Percentiles rank a stretch among this genome's conserved stretches.
These are phyloP conservation scores for Perccottus glenii DNA, from an alignment of 2,113 vertebrate genomes.

Conservation along the genomic window DNA sequence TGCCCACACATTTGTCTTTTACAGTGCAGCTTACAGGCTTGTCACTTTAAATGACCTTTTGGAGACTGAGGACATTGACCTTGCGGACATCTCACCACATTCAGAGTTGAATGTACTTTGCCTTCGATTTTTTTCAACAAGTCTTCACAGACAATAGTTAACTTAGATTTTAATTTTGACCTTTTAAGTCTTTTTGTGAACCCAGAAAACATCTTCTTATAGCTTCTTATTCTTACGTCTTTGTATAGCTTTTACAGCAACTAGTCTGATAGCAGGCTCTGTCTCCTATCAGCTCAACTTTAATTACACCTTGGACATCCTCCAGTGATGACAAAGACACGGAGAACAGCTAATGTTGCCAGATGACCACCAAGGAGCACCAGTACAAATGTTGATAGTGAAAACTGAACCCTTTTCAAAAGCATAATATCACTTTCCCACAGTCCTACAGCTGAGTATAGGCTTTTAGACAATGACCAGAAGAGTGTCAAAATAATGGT, in stretches of 20 bases:
- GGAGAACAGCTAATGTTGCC: constrained; percentile 22
- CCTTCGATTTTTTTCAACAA: no score
- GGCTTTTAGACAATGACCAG: constrained; percentile 16
- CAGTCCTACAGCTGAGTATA: constrained; percentile 19
- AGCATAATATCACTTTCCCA: constrained; percentile 47
- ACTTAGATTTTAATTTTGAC: no score
- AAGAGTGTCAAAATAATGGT: constrained; percentile 48
- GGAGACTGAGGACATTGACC: no score
- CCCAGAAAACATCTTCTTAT: not conserved
- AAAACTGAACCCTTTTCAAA: constrained; percentile 37
- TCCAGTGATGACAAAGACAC: constrained; percentile 8
- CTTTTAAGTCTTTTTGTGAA: not conserved
- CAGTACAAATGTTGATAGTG: constrained; percentile 19
- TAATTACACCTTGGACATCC: constrained; percentile 22
- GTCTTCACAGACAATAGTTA: no score
- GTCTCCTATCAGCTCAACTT: constrained; percentile 2
- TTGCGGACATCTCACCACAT: no score
- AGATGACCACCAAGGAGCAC: constrained; percentile 10
- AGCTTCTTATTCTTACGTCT: not conserved
- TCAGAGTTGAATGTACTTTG: no score
- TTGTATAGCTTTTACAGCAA: not conserved
- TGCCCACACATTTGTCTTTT: no score
- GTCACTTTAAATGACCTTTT: no score
- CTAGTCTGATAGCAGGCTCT: not conserved
- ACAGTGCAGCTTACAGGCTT: no score